Evolutionary conservation across 2,797 vertebrate species (phyloP).

Genomic region (Bradypodion pumilum): DNA sequence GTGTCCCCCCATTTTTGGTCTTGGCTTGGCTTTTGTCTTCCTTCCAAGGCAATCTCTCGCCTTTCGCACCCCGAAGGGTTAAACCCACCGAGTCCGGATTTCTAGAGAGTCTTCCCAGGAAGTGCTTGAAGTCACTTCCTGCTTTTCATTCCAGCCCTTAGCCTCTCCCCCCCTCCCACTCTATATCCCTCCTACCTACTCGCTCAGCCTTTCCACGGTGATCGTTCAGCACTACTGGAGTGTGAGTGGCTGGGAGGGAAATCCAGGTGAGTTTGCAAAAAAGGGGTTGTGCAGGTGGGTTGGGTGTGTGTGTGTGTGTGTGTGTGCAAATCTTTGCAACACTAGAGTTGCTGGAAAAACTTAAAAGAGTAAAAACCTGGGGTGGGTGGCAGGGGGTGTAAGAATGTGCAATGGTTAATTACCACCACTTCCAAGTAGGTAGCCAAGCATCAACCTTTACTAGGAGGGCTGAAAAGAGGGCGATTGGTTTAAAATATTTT

Average conservation of each 20-base stretch:
- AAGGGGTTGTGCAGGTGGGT: neutral
- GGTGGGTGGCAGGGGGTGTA: no score
- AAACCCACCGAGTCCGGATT: slow-evolving; percentile 8
- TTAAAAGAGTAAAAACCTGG: neutral
- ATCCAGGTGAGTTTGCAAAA: slow-evolving; percentile 20
- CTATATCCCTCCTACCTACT: neutral
- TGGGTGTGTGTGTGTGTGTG: no score
- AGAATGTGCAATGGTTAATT: no score
- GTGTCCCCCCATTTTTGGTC: no score
- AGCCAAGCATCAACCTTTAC: neutral
- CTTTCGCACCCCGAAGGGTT: slow-evolving; percentile 12
- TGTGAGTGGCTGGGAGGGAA: neutral
- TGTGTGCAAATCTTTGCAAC: no score
- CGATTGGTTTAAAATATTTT: no score
- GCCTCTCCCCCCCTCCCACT: neutral
- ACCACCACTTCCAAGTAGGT: no score
- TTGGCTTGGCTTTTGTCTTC: no score
- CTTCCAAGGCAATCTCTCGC: no score
- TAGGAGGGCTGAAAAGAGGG: no score
- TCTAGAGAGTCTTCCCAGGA: slow-evolving; percentile 16
- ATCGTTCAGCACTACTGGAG: no score
- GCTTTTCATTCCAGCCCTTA: neutral
- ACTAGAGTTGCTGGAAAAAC: neutral
- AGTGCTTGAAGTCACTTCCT: slow-evolving; percentile 20
- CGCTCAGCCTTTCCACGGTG: neutral